Conservation (phyloP, 2,888 invertebrate genomes). For the Tortricodes alternella region DNA sequence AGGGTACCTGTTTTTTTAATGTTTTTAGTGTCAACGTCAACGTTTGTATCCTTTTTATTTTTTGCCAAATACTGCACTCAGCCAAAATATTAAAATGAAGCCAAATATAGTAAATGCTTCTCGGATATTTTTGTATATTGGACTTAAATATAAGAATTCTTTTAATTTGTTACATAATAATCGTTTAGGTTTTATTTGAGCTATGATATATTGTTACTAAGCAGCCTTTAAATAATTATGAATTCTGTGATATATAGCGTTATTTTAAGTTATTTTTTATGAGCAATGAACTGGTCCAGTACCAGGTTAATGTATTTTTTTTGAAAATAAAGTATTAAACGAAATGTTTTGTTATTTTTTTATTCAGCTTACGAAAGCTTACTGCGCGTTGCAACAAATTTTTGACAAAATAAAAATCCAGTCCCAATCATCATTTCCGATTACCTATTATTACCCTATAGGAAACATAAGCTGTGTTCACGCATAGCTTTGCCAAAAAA, state of each 20-base stretch:
- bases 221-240: slow-evolving; percentile 27
- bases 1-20: too few relatives aligned
- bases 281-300: slow-evolving; percentile 16
- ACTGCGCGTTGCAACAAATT: too few relatives aligned
- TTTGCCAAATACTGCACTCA: not conserved
- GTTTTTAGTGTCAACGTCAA: too few relatives aligned
- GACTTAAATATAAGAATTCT: slow-evolving; percentile 3
- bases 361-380: not conserved
- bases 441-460: too few relatives aligned
- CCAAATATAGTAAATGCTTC: slow-evolving; percentile 19
- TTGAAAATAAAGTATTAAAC: slow-evolving; percentile 55
- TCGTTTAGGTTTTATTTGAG: slow-evolving; percentile 13
- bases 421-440: too few relatives aligned
- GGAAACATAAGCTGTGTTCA: too few relatives aligned
- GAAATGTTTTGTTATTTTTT: not conserved
- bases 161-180: slow-evolving; percentile 13
- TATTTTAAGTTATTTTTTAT: slow-evolving; percentile 32
- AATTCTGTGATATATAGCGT: slow-evolving; percentile 30
- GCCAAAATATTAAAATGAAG: slow-evolving; percentile 2
- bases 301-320: slow-evolving; percentile 51
- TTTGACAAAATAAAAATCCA: too few relatives aligned
- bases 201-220: slow-evolving; percentile 16
- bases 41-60: not conserved
- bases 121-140: slow-evolving; percentile 21
- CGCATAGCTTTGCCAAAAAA: too few relatives aligned